Base-by-base conservation (phyloP, 1,140 invertebrate genomes). In the Drosophila malerkotliana region DNA sequence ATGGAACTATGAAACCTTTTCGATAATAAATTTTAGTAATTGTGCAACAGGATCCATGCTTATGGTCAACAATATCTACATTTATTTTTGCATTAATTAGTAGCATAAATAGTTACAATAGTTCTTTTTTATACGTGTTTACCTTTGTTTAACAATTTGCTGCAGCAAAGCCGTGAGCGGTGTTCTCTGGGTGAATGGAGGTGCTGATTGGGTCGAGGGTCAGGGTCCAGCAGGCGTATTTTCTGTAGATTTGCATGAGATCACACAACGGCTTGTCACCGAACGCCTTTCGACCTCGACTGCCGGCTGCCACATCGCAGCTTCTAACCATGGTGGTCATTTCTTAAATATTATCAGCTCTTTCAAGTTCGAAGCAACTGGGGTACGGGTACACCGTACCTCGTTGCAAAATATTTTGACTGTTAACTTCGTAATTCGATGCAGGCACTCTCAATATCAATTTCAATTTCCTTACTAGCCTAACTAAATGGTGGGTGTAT, bases 381-480 rank as follows among this genome's bases (percentile, higher is more conserved):
- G 39, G 28, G 6, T 56, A 41, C 15, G 15, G 15, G 15, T 18
- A 14, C 32, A 51, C 56, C 48, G 26, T 44, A 56, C 53, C 48
- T 55, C 21, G 61, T 58, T 66, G 54, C 48, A 39, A 75, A 75
- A 61, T 76, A 41, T 34, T 14, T 71, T 45, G 15, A 45, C 37
- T 79, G 77, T 71, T 62, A 78, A 72, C 57, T 63, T 52, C 55
- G 34, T 15, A 66, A 61, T 83, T 44, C 60, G 60, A 44, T 76
- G 64, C 95, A 96, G 90, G 93, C 95, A 72, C 94, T 98, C 72
- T 98, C 96, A 96, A 91, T 92, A 98, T 97, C 4, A 95, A 97
- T 92, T 91, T 98, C 10, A 98, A 97, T 94, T 63, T 82, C 7
- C 59, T 74, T 83, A 73, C 64, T 73, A 55, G 59, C 28, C 75